These are phyloP conservation scores for Dryomyza anilis DNA, from an alignment of 2,888 invertebrate species.

Conservation along the genomic window DNA sequence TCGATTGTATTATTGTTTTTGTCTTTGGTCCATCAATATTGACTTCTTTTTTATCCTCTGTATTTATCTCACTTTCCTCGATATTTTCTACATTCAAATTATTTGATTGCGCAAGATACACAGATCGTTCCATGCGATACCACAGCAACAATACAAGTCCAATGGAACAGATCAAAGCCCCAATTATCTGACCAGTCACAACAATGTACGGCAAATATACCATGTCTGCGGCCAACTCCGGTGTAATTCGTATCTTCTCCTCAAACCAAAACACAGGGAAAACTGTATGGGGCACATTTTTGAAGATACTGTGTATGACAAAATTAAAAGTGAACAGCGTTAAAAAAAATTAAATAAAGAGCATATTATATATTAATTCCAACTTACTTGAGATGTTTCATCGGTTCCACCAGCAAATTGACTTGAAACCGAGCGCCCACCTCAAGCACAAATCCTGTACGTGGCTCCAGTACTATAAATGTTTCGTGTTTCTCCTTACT, in stretches of 20 bases:
- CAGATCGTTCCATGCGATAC: conserved; percentile 41
- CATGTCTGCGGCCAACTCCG: conserved; percentile 40
- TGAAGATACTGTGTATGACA: conserved; percentile 40
- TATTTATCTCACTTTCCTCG: not conserved
- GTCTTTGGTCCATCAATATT: not conserved
- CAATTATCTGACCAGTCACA: conserved; percentile 37
- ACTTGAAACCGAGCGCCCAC: conserved; percentile 77
- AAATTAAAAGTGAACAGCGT: not conserved
- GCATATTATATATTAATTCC: too few species aligned
- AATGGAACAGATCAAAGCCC: conserved; percentile 33
- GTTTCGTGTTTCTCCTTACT: conserved; percentile 73
- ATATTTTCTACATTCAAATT: not conserved
- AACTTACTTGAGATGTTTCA: conserved; percentile 68
- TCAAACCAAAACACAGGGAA: conserved; percentile 52
- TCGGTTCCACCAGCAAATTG: conserved; percentile 72
- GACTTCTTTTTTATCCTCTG: not conserved
- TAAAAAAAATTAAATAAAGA: not conserved
- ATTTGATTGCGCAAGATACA: conserved; percentile 28
- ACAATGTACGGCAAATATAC: conserved; percentile 38
- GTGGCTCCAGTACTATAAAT: conserved; percentile 75
- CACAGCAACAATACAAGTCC: conserved; percentile 44
- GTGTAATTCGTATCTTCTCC: conserved; percentile 41
- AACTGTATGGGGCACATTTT: conserved; percentile 40
- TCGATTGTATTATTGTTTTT: conserved; percentile 4
- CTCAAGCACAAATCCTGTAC: conserved; percentile 74